Conservation (phyloP, 2,888 invertebrate genomes). For the Syrista parreyssii region DNA sequence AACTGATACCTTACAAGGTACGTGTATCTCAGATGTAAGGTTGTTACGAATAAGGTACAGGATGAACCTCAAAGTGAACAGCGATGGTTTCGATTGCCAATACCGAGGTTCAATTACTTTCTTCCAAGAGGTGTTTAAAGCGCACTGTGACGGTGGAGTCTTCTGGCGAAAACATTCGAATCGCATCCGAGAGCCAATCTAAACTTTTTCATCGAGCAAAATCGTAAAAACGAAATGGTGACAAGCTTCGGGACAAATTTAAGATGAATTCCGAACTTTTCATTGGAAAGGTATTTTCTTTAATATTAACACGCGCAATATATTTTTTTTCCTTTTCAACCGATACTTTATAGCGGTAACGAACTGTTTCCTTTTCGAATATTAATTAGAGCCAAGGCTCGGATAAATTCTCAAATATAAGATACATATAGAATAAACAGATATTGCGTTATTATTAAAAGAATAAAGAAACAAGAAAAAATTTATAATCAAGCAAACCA, state of each 20-base stretch:
- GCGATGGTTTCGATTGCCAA: not conserved
- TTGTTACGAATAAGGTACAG: not conserved
- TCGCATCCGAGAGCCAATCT: not conserved
- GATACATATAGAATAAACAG: too few species aligned
- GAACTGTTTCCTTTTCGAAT: not conserved
- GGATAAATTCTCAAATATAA: not conserved
- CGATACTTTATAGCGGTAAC: not conserved
- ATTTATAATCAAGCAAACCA: too few species aligned
- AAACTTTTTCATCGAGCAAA: not conserved
- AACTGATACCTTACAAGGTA: not conserved
- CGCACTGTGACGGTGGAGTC: not conserved
- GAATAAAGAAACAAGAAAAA: not conserved
- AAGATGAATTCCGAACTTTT: not conserved
- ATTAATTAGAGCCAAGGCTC: not conserved
- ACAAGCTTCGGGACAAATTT: not conserved
- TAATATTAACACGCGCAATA: not conserved
- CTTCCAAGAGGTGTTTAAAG: not conserved
- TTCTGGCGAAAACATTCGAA: not conserved
- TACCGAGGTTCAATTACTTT: not conserved
- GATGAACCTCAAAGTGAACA: not conserved
- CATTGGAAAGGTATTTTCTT: not conserved
- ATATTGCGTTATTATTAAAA: not conserved
- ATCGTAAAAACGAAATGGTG: not conserved
- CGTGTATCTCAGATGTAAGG: not conserved
- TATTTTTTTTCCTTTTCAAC: not conserved